Base-by-base conservation (phyloP, 2,113 vertebrate genomes). In the Anhinga rufa region DNA sequence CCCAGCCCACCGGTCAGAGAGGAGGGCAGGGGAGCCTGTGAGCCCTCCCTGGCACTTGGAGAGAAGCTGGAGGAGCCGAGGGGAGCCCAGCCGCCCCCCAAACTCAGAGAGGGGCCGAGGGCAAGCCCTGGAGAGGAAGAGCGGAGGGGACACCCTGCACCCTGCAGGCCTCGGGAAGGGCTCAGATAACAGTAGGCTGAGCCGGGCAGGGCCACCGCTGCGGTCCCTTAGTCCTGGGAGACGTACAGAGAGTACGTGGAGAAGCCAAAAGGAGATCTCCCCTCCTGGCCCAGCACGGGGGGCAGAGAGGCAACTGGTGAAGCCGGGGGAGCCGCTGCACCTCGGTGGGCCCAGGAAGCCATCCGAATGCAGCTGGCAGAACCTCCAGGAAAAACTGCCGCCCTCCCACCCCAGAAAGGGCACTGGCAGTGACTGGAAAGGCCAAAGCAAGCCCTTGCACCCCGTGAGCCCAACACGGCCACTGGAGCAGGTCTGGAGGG, bases 221-320 rank as follows among this genome's bases (percentile, higher is more conserved):
- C 52, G 42, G 38, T 76, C 75, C 7, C 34, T 46, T 9, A 83
- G 94, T 76, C 83, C 96, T 1, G 58, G 93, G 48, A 94, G 69
- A 78, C 3, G 0, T 14, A 60, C 22, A 0, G 93, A 97, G 29
- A 71, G 91, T 31, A 82, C 78, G 3, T 94, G 97, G 97, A 97
- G 90, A 84, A 97, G 90, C 82, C 95, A 97, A 74, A 83, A 95
- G 81, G 86, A 96, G 29, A 91, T 91, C 6, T 81, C 96, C 1
- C 87, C 96, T 60, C 86, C 91, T 7, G 5, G 54, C 74, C 64
- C n/a, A 2, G 86, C 42, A 71, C 40, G 2, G 6, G 55, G 38
- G 2, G 0, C 82, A 71, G 95, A 90, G 60, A 96, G 95, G 48
- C 91, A 90, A 22, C 80, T 48, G n/a, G 81, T 38, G 26, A 95